Conservation (phyloP, 23 tunicate species). For the Styela clava region DNA sequence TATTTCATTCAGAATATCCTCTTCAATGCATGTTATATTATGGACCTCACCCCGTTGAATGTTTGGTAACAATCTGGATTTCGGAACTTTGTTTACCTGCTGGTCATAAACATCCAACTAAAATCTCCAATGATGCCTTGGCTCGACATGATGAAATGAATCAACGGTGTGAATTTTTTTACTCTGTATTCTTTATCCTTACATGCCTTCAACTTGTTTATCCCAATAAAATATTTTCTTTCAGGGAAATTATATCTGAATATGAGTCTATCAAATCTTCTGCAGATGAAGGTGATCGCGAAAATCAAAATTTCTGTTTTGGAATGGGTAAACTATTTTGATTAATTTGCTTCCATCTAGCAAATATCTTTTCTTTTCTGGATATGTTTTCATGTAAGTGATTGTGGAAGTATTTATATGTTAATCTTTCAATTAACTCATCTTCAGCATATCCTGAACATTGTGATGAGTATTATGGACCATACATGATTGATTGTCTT, state of each 20-base stretch:
- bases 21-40: slow-evolving; percentile 10
- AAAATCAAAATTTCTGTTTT: too few relatives aligned
- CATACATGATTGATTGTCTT: background rate
- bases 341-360: too few relatives aligned
- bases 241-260: too few relatives aligned
- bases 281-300: too few relatives aligned
- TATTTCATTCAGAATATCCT: slow-evolving; percentile 15
- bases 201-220: background rate
- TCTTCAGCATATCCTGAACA: background rate
- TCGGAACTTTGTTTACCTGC: slow-evolving; percentile 14
- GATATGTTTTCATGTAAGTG: too few relatives aligned
- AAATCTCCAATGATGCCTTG: background rate
- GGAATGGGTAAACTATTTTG: too few relatives aligned
- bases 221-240: background rate
- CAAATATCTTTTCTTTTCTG: too few relatives aligned
- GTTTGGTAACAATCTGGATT: slow-evolving; percentile 31
- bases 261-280: too few relatives aligned
- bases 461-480: slow-evolving; percentile 3
- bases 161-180: background rate
- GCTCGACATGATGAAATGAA: background rate
- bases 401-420: too few relatives aligned
- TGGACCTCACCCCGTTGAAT: slow-evolving; percentile 20
- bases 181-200: too few relatives aligned
- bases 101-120: slow-evolving; percentile 21
- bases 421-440: too few relatives aligned